Percentiles rank a stretch among this genome's conserved stretches.
Conservation (phyloP, 2,888 invertebrate species). For the Tetanocera ferruginea region DNA sequence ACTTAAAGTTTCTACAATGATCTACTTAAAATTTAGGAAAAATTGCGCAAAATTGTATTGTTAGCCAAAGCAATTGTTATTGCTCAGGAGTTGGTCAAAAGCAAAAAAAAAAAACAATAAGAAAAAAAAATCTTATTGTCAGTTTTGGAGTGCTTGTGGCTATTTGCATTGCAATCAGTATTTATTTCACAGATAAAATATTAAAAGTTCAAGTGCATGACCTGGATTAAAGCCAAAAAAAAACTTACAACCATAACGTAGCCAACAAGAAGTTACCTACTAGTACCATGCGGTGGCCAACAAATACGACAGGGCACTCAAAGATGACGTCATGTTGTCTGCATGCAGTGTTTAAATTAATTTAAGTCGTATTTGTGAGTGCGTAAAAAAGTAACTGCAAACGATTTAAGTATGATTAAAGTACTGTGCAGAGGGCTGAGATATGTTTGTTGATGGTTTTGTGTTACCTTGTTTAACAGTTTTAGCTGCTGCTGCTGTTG, state of each 20-base stretch:
- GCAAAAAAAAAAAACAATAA: too few relatives aligned
- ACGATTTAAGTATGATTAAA: background rate
- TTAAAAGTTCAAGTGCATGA: slow-evolving; percentile 46
- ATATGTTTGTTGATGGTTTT: background rate
- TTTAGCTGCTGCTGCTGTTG: background rate
- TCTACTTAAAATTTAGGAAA: too few relatives aligned
- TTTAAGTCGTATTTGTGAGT: background rate
- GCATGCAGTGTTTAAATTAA: background rate
- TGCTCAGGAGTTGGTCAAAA: too few relatives aligned
- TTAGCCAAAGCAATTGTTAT: too few relatives aligned
- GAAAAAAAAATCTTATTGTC: background rate
- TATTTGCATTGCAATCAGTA: background rate
- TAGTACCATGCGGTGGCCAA: background rate
- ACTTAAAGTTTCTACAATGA: too few relatives aligned
- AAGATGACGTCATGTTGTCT: background rate
- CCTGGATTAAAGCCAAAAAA: slow-evolving; percentile 46
- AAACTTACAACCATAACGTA: background rate
- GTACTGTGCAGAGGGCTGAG: background rate
- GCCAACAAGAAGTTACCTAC: background rate
- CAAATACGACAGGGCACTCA: background rate
- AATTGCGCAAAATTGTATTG: too few relatives aligned
- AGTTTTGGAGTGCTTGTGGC: background rate
- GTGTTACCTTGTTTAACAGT: background rate
- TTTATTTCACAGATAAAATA: background rate
- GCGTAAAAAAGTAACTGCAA: background rate